These are phyloP conservation scores for Strix uralensis DNA, from an alignment of 2,113 vertebrate species.

Conservation along the genomic window DNA sequence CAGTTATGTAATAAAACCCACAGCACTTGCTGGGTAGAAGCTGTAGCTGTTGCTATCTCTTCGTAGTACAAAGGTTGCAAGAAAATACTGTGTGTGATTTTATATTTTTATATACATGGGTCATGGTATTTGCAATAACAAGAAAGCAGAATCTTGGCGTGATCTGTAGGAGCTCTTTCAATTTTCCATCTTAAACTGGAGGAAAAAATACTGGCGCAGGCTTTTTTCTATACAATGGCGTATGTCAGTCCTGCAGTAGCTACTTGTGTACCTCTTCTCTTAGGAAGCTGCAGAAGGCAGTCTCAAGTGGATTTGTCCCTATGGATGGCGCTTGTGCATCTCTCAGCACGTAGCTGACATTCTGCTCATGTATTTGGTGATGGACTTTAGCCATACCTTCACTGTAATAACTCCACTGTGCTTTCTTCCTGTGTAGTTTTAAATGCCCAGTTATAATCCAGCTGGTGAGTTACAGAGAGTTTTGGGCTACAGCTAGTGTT, in stretches of 20 bases:
- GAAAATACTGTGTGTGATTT: not conserved
- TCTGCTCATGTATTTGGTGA: not conserved
- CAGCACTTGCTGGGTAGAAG: not conserved
- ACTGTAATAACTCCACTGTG: not conserved
- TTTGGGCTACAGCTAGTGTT: not conserved
- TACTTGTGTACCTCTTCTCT: not conserved
- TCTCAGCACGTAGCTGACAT: not conserved
- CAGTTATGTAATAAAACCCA: not conserved
- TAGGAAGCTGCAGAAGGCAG: not conserved
- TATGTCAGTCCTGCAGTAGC: not conserved
- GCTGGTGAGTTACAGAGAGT: not conserved
- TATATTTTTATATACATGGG: not conserved
- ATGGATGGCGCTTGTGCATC: not conserved
- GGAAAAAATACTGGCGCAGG: not conserved
- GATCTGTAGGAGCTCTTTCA: not conserved
- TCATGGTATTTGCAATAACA: not conserved
- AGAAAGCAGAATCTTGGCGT: not conserved
- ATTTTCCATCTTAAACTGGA: not conserved
- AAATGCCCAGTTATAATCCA: not conserved
- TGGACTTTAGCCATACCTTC: not conserved
- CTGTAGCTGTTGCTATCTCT: not conserved
- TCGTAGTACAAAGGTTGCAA: not conserved
- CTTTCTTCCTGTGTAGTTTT: not conserved
- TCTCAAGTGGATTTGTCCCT: too few relatives aligned
- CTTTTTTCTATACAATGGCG: not conserved